Percentiles rank a stretch among this genome's conserved stretches.
These are phyloP conservation scores for Hycleus cichorii DNA, from an alignment of 1,140 invertebrate species.

Conservation along the genomic window DNA sequence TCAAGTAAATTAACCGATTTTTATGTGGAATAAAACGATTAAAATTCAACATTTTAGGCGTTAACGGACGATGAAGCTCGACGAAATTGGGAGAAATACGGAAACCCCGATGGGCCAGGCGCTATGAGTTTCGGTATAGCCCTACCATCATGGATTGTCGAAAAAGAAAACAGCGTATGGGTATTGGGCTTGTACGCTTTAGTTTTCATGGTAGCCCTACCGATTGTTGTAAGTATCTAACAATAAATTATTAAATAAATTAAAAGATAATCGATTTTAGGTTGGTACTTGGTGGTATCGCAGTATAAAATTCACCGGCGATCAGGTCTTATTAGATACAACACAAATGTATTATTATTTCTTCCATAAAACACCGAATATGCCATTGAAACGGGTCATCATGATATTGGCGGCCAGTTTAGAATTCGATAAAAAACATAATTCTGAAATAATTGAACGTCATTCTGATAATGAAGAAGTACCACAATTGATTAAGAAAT, in stretches of 20 bases:
- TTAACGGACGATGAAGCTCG: slow-evolving; percentile 94
- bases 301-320: slow-evolving; percentile 92
- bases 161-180: slow-evolving; percentile 98
- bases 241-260: too few relatives aligned
- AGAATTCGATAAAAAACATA: slow-evolving; percentile 93
- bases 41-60: slow-evolving; percentile 45
- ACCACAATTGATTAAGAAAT: slow-evolving; percentile 79
- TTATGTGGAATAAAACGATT: too few relatives aligned
- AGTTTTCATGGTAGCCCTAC: slow-evolving; percentile 96
- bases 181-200: slow-evolving; percentile 92
- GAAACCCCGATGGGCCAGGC: slow-evolving; percentile 98
- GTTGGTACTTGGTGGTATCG: slow-evolving; percentile 96
- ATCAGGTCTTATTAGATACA: slow-evolving; percentile 92
- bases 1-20: slow-evolving; percentile 41
- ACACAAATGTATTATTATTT: slow-evolving; percentile 94
- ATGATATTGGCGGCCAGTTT: slow-evolving; percentile 94
- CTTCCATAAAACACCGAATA: slow-evolving; percentile 90
- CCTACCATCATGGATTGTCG: slow-evolving; percentile 99
- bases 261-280: too few relatives aligned
- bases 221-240: slow-evolving; percentile 60
- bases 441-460: slow-evolving; percentile 89
- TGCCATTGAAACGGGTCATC: slow-evolving; percentile 89
- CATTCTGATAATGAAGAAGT: slow-evolving; percentile 94
- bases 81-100: slow-evolving; percentile 98
- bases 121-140: slow-evolving; percentile 99